Evolutionary conservation across 2,113 vertebrate species (phyloP).

Genomic region (Syrmaticus mikado): DNA sequence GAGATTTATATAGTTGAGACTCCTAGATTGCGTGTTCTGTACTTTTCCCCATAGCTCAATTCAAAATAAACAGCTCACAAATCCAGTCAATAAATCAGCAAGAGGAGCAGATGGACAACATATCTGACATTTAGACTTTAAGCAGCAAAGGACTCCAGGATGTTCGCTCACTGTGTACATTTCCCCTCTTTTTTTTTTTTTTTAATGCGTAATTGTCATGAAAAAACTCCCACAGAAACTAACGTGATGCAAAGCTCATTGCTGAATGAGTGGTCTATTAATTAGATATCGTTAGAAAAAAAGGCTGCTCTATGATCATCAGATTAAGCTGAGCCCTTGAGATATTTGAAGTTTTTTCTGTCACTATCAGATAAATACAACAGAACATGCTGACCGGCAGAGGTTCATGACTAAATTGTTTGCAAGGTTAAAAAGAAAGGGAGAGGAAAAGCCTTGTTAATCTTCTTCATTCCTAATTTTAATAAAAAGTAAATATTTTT

Average conservation of each 20-base stretch:
- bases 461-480: conserved; percentile 61
- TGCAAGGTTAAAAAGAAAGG: conserved; percentile 73
- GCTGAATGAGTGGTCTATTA: conserved; percentile 27
- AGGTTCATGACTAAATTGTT: conserved; percentile 69
- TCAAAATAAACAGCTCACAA: neutral
- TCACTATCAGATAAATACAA: conserved; percentile 60
- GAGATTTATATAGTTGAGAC: neutral
- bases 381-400: conserved; percentile 45
- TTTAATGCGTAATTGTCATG: neutral
- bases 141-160: neutral
- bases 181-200: neutral
- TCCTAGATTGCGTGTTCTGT: neutral
- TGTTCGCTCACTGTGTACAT: neutral
- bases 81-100: neutral
- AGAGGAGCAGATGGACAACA: neutral
- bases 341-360: conserved; percentile 64
- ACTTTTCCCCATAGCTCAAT: neutral
- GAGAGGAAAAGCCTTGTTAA: conserved; percentile 70
- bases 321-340: conserved; percentile 58
- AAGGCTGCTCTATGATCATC: neutral
- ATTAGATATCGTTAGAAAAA: conserved; percentile 35
- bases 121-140: neutral
- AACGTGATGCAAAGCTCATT: conserved; percentile 3
- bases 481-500: conserved; percentile 74
- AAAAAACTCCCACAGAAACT: neutral